These are phyloP conservation scores for Pyrochroa serraticornis DNA, from an alignment of 2,888 invertebrate genomes.

Conservation along the genomic window DNA sequence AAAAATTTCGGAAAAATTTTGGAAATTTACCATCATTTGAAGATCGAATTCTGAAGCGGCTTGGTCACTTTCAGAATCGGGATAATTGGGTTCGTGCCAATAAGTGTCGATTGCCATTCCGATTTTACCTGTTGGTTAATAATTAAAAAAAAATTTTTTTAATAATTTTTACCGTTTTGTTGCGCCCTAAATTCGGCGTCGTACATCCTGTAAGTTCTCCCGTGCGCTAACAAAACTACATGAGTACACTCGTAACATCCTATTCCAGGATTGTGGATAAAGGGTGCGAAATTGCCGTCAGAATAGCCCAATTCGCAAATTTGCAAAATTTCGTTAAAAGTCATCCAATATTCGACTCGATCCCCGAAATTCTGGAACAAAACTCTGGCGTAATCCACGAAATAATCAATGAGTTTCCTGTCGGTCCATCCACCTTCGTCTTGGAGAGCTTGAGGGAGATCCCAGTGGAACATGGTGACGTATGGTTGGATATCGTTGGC, in stretches of 20 bases:
- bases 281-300: slow-evolving; percentile 47
- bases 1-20: background rate
- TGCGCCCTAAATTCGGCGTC: slow-evolving; percentile 61
- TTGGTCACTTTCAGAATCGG: slow-evolving; percentile 54
- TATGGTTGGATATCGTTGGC: slow-evolving; percentile 62
- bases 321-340: slow-evolving; percentile 60
- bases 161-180: slow-evolving; percentile 3
- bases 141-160: background rate
- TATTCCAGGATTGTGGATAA: slow-evolving; percentile 56
- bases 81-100: slow-evolving; percentile 60
- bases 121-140: slow-evolving; percentile 57
- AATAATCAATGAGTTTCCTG: slow-evolving; percentile 61
- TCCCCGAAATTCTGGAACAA: slow-evolving; percentile 48
- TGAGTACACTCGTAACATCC: slow-evolving; percentile 68
- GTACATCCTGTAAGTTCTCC: slow-evolving; percentile 67
- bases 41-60: slow-evolving; percentile 59
- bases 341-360: slow-evolving; percentile 59
- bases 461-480: slow-evolving; percentile 53
- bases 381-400: slow-evolving; percentile 63
- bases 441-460: slow-evolving; percentile 49
- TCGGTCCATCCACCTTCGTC: slow-evolving; percentile 65
- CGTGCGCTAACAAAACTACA: slow-evolving; percentile 70
- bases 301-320: slow-evolving; percentile 41
- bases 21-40: slow-evolving; percentile 17
- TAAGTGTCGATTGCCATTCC: slow-evolving; percentile 62